Evolutionary conservation across 2,888 invertebrate species (phyloP).

Genomic region (Gerosis bhagava): DNA sequence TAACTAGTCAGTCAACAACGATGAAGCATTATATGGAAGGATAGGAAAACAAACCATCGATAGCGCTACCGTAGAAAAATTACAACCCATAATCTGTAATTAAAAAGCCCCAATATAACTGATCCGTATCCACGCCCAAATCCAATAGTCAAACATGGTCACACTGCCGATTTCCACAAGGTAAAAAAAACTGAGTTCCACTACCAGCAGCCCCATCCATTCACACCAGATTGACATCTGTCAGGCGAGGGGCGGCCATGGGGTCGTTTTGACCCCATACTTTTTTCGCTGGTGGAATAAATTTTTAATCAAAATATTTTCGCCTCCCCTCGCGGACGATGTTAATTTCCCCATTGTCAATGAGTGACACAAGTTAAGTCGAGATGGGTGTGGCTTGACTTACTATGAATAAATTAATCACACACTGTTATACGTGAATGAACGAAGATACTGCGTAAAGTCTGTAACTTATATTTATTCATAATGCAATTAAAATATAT

Average conservation of each 20-base stretch:
- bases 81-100: conserved; percentile 9
- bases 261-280: conserved; percentile 53
- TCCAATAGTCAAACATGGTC: conserved; percentile 22
- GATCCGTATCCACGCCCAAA: conserved; percentile 16
- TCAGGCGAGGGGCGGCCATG: conserved; percentile 48
- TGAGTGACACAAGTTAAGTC: conserved; percentile 62
- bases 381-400: conserved; percentile 51
- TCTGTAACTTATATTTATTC: too few species aligned
- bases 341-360: conserved; percentile 71
- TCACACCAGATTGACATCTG: conserved; percentile 73
- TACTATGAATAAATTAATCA: conserved; percentile 43
- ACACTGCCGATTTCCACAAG: conserved; percentile 3
- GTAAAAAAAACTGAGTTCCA: conserved; percentile 27
- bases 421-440: conserved; percentile 16
- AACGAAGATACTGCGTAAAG: background rate
- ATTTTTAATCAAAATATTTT: conserved; percentile 81
- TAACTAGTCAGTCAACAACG: too few species aligned
- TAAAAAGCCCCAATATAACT: conserved; percentile 17
- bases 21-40: too few species aligned
- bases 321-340: conserved; percentile 49
- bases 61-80: background rate
- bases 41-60: too few species aligned
- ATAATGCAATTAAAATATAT: too few species aligned
- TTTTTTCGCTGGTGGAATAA: conserved; percentile 62
- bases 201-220: conserved; percentile 47